Percentiles rank a stretch among this genome's conserved stretches.
phyloP scores from a whole-genome alignment of 2,888 invertebrate species.

The Pollenia labialis region DNA sequence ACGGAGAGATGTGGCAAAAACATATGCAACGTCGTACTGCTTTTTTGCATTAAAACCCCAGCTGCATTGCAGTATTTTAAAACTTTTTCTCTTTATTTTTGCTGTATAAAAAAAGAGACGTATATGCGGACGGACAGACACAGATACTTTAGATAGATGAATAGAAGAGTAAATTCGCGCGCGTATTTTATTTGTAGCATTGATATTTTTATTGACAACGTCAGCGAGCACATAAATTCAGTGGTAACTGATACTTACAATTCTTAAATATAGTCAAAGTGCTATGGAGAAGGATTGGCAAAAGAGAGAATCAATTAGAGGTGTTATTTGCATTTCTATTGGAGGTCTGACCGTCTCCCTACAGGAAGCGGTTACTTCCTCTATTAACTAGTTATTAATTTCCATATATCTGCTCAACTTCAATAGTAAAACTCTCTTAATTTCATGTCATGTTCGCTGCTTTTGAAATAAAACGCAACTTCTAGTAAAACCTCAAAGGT shows the following conservation, averaged over 20 bases:
- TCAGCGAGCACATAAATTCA: slow-evolving; percentile 61
- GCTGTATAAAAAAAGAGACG: background rate
- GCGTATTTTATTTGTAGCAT: slow-evolving; percentile 55
- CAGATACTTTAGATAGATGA: slow-evolving; percentile 4
- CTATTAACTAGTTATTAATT: too few relatives aligned
- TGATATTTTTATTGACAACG: slow-evolving; percentile 66
- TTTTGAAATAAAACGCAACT: too few relatives aligned
- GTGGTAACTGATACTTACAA: slow-evolving; percentile 62
- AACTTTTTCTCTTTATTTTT: slow-evolving; percentile 14
- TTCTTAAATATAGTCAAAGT: slow-evolving; percentile 52
- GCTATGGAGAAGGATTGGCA: background rate
- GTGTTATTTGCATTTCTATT: background rate
- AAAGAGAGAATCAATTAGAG: background rate
- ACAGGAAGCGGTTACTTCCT: too few relatives aligned
- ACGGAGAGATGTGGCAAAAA: background rate
- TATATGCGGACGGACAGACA: background rate
- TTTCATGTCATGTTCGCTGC: too few relatives aligned
- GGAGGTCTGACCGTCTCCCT: too few relatives aligned
- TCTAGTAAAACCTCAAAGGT: too few relatives aligned
- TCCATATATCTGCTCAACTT: too few relatives aligned
- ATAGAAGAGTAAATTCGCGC: slow-evolving; percentile 19
- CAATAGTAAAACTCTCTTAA: too few relatives aligned
- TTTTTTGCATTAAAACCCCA: slow-evolving; percentile 57
- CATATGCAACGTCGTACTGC: background rate
- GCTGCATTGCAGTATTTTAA: slow-evolving; percentile 68